These are phyloP conservation scores for Falco novaeseelandiae DNA, from an alignment of 2,797 vertebrate species.

Conservation along the genomic window DNA sequence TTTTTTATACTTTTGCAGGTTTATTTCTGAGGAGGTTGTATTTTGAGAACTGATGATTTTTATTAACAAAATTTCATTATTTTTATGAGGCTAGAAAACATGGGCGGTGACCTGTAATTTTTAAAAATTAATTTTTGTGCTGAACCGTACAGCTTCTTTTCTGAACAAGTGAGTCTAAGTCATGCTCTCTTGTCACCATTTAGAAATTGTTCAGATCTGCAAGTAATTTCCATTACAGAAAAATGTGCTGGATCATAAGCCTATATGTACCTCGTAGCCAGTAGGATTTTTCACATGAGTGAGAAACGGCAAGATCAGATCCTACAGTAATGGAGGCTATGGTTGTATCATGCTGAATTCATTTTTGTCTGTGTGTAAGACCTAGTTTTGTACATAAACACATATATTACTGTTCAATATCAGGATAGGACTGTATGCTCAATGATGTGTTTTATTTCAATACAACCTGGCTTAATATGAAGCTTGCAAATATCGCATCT, in stretches of 20 bases:
- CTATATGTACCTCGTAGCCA: background rate
- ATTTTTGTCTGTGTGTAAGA: background rate
- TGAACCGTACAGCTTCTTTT: background rate
- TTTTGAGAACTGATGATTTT: background rate
- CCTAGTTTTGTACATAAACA: background rate
- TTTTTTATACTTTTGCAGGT: background rate
- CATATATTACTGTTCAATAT: background rate
- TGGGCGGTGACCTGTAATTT: background rate
- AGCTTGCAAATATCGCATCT: conserved; percentile 76
- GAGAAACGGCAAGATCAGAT: background rate
- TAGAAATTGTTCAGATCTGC: background rate
- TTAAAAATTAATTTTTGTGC: background rate
- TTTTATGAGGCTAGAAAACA: background rate
- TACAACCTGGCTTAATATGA: conserved; percentile 53
- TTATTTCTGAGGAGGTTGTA: background rate
- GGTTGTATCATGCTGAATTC: background rate
- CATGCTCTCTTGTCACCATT: background rate
- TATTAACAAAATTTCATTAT: background rate
- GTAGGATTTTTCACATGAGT: background rate
- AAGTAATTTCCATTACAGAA: background rate
- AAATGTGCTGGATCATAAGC: conserved; percentile 32
- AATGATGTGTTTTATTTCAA: conserved; percentile 64
- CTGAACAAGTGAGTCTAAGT: background rate
- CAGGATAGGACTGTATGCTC: conserved; percentile 2
- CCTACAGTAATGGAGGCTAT: background rate